phyloP scores from a whole-genome alignment of 1,140 invertebrate genomes.

The Araneus ventricosus region DNA sequence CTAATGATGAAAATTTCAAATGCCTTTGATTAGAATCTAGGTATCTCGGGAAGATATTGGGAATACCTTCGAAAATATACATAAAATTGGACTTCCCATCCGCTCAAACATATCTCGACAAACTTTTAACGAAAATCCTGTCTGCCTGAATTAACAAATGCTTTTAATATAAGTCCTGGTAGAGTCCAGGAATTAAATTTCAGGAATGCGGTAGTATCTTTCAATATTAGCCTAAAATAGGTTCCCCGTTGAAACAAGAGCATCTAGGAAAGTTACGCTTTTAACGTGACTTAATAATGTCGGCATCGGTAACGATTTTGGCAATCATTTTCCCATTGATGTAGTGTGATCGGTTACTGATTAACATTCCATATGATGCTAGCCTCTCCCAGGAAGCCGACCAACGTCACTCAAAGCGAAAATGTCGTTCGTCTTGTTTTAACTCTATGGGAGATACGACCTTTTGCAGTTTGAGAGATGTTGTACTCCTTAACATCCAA shows the following conservation, averaged over 20 bases:
- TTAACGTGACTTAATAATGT: not conserved
- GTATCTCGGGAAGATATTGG: not conserved
- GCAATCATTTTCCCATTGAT: not conserved
- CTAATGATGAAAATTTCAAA: not conserved
- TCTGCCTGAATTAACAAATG: not conserved
- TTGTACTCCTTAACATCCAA: too few relatives aligned
- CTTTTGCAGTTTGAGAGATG: too few relatives aligned
- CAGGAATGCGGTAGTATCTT: not conserved
- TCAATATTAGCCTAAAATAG: not conserved
- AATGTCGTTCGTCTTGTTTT: too few relatives aligned
- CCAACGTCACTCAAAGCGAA: not conserved
- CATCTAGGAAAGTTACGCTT: not conserved
- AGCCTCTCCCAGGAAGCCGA: not conserved
- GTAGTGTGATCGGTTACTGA: not conserved
- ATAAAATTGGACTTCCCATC: not conserved
- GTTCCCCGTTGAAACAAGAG: not conserved
- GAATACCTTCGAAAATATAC: not conserved
- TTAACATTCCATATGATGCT: not conserved
- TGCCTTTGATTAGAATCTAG: not conserved
- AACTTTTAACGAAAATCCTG: too few relatives aligned
- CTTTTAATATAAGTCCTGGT: not conserved
- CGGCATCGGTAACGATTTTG: not conserved
- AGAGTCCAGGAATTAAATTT: not conserved
- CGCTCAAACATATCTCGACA: too few relatives aligned
- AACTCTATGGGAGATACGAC: too few relatives aligned